Evolutionary conservation across 2,797 vertebrate genomes (phyloP).

Genomic region (Centropyge bicolor): DNA sequence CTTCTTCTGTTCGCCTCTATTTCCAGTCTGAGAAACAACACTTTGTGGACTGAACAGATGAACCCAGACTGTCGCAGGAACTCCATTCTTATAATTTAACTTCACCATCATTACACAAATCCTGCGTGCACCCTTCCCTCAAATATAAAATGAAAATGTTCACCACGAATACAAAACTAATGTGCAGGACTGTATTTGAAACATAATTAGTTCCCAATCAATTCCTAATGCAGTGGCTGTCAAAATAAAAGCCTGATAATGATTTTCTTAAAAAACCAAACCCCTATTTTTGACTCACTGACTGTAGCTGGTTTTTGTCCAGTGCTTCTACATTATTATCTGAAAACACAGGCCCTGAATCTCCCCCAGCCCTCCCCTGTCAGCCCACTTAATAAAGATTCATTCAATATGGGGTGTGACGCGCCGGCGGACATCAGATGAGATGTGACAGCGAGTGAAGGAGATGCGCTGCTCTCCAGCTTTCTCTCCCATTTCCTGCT

Average conservation of each 20-base stretch:
- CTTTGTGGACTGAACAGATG: slow-evolving; percentile 30
- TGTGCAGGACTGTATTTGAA: background rate
- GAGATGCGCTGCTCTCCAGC: slow-evolving; percentile 64
- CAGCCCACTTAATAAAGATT: slow-evolving; percentile 73
- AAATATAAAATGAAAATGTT: slow-evolving; percentile 18
- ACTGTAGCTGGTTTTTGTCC: slow-evolving; percentile 21
- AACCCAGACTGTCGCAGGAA: slow-evolving; percentile 20
- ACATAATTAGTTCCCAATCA: background rate
- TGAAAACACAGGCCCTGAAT: slow-evolving; percentile 40
- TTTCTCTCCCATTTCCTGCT: slow-evolving; percentile 78
- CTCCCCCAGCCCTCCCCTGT: slow-evolving; percentile 14
- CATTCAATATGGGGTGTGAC: slow-evolving; percentile 73
- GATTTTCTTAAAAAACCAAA: background rate
- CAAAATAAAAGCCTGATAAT: slow-evolving; percentile 1
- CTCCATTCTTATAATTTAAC: slow-evolving; percentile 7
- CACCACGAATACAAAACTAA: background rate
- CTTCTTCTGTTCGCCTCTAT: slow-evolving; percentile 15
- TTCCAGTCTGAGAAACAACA: slow-evolving; percentile 33
- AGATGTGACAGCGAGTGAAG: slow-evolving; percentile 76
- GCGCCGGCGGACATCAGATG: slow-evolving; percentile 65
- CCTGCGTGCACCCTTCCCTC: background rate
- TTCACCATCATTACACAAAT: slow-evolving; percentile 21
- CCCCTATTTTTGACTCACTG: background rate
- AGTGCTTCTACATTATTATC: slow-evolving; percentile 29
- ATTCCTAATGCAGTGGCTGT: background rate